Evolutionary conservation across 2,888 invertebrate species (phyloP), one percentile per base, ranked within the genome.

Genomic region (Gastracanthus pulcherrimus): DNA sequence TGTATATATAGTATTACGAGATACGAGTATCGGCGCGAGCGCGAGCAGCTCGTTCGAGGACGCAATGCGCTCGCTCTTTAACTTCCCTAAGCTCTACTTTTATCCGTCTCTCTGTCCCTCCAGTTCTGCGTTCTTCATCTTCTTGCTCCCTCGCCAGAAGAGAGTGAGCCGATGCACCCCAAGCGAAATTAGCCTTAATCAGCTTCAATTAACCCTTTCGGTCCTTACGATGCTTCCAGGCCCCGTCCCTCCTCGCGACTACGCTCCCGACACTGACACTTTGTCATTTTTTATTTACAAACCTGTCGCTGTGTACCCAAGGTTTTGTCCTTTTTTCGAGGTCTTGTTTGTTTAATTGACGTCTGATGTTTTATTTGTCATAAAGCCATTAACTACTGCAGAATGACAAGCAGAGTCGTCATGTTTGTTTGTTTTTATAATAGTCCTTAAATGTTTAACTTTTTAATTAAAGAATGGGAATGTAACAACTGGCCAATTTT

Each of bases 201-300:
- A 72, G 76, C 79, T 76, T 71, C 71, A 62, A 80, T 78, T 76
- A 76, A 79, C 71, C 79, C 82, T 79, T 78, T 64, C 41, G 69
- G 13, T 34, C 41, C 38, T 76, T 66, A 31, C 58, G 72, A 60
- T 38, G 34, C 71, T 72, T 41, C 34, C 45, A 19, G 34, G n/a
- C 62, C 7, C 4, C 36, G 31, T 55, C 60, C 19, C 74, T 36
- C 19, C 26, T 29, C 29, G 36, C 3, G 23, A 66, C 45, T 31
- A 55, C 38, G 26, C 26, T 38, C 60, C n/a, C 38, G 67, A 69
- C 69, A 75, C 38, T 51, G 41, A 70, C 69, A 45, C 64, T 69
- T 55, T 45, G 51, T 31, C 70, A 31, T 76, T 55, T 64, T 62
- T 76, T 80, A 70, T 76, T 80, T 67, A 60, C 29, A 41, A 31